Conservation (phyloP, 2,113 vertebrate genomes). For the Oophaga pumilio region DNA sequence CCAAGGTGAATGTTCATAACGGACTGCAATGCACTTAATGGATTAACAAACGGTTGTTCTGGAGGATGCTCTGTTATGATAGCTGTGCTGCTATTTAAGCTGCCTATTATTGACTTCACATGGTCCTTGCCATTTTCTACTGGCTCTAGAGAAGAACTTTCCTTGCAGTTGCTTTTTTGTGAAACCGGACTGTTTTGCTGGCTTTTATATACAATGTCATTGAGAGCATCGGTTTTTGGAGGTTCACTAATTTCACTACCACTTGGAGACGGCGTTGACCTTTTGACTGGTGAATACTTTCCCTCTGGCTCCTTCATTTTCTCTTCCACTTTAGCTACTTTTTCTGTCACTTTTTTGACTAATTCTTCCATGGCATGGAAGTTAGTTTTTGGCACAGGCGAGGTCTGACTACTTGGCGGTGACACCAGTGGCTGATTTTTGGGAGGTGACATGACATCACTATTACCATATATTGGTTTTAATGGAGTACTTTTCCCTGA, state of each 20-base stretch:
- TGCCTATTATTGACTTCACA: constrained; percentile 74
- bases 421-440: constrained; percentile 89
- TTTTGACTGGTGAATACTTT: constrained; percentile 82
- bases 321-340: constrained; percentile 95
- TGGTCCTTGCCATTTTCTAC: constrained; percentile 87
- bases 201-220: constrained; percentile 78
- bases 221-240: constrained; percentile 78
- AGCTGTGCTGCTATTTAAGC: constrained; percentile 87
- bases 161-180: constrained; percentile 79
- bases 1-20: constrained; percentile 98
- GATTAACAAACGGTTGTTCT: constrained; percentile 96
- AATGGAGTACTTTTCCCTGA: constrained; percentile 85
- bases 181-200: constrained; percentile 79
- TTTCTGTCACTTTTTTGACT: constrained; percentile 96
- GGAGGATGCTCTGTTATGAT: constrained; percentile 98
- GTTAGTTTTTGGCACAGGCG: constrained; percentile 91
- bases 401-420: constrained; percentile 88
- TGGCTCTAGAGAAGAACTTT: constrained; percentile 75
- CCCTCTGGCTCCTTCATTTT: constrained; percentile 87
- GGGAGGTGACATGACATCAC: constrained; percentile 83
- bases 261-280: constrained; percentile 87
- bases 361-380: constrained; percentile 98
- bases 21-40: constrained; percentile 95
- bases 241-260: constrained; percentile 87
- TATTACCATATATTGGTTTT: constrained; percentile 87